Base-by-base conservation (phyloP, 2,113 vertebrate genomes). In the Pelobates fuscus region DNA sequence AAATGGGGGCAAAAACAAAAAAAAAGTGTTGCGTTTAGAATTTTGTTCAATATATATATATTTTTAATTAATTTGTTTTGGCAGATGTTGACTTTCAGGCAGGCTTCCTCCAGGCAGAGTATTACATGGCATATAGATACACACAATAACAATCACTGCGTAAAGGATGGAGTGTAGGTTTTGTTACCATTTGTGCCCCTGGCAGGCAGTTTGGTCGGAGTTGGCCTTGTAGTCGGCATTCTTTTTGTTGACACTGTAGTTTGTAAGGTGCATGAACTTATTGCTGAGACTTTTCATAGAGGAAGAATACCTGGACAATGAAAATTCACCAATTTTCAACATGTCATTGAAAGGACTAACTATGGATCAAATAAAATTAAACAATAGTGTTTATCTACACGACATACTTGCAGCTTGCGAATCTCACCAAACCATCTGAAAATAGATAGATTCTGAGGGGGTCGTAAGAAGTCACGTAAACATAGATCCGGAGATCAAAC, bases 181-280 rank as follows among this genome's bases (percentile, higher is more conserved):
- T n/a, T n/a, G n/a, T 69, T 89, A 99, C 97, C 97, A 99, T 85
- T 99, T 99, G 86, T 99, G 97, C 37, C 97, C 97, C 84, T 98
- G 95, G 81, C 96, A 99, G 80, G 95, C 95, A 2, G 91, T 94
- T 79, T 96, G 92, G 58, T 98, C 95, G 0, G 81, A 86, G 81
- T 99, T 99, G 27, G 87, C 81, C 87, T 95, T 94, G 87, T 99
- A 99, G 2, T 95, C 94, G 0, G 85, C 68, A 69, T 99, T 99
- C 73, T 96, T 96, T 87, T 96, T 98, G 87, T 99, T 99, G 81
- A 99, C 94, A 2, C 97, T 99, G 84, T 99, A 99, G 91, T 99
- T 99, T 72, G 97, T 99, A 84, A 99, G 88, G 80, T 99, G 97
- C 89, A 99, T 93, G 60, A 97, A 99, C 86, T 97, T 98, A 89